Conservation (phyloP, 2,888 invertebrate species). For the Pocota personata region DNA sequence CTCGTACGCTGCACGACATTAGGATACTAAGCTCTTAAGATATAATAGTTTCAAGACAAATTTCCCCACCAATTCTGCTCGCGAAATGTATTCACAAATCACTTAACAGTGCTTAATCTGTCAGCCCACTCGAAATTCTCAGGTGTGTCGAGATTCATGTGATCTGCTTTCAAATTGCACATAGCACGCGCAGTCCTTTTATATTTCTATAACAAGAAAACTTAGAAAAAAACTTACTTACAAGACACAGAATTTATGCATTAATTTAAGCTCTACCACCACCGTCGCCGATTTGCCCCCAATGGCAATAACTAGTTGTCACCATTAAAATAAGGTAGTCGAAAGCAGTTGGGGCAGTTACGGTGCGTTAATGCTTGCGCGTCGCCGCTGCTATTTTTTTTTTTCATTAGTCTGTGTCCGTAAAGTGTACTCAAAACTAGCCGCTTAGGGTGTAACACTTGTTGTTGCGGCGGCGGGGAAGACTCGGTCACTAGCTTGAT, state of each 20-base stretch:
- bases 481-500: conserved; percentile 34
- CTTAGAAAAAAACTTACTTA: not conserved
- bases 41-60: not conserved
- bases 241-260: conserved; percentile 7
- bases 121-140: conserved; percentile 49
- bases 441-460: conserved; percentile 47
- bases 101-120: not conserved
- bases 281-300: conserved; percentile 28
- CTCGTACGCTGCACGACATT: not conserved
- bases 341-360: conserved; percentile 57
- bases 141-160: conserved; percentile 50
- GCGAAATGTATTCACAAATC: conserved; percentile 35
- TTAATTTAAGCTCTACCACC: conserved; percentile 56
- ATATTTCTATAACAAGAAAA: not conserved
- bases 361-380: conserved; percentile 63
- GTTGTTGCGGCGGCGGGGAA: not conserved
- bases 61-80: not conserved
- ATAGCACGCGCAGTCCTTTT: conserved; percentile 65
- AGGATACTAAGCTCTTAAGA: too few relatives aligned
- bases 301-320: conserved; percentile 68
- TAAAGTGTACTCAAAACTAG: conserved; percentile 18
- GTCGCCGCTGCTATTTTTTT: conserved; percentile 1
- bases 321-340: conserved; percentile 55
- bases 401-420: not conserved
- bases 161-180: conserved; percentile 53